Evolutionary conservation across 2,888 invertebrate genomes (phyloP).

Genomic region (Parelbella ahira): DNA sequence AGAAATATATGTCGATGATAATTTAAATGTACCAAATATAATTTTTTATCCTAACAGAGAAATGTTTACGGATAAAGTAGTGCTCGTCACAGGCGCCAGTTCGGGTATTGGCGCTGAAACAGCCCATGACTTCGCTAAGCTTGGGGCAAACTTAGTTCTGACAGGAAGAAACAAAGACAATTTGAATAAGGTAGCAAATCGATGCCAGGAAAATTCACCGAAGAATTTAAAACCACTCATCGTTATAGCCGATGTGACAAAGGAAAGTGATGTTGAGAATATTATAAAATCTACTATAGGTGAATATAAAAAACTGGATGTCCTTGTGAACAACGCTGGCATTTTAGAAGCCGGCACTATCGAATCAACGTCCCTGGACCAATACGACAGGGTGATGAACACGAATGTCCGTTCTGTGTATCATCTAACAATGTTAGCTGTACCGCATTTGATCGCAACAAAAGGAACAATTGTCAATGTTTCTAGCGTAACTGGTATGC

Average conservation of each 20-base stretch:
- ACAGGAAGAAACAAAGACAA: constrained; percentile 86
- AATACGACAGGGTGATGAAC: constrained; percentile 93
- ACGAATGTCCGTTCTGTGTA: constrained; percentile 90
- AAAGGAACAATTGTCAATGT: constrained; percentile 95
- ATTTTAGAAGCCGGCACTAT: constrained; percentile 88
- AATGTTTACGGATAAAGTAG: constrained; percentile 81
- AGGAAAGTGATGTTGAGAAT: constrained; percentile 83
- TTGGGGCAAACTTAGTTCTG: constrained; percentile 82
- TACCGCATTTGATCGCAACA: constrained; percentile 88
- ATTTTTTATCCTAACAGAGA: too few relatives aligned
- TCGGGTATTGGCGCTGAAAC: constrained; percentile 88
- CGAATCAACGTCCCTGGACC: constrained; percentile 89
- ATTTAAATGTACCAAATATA: too few relatives aligned
- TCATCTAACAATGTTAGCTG: constrained; percentile 89
- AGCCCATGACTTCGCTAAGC: constrained; percentile 83
- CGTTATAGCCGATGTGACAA: constrained; percentile 83
- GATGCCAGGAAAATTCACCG: constrained; percentile 72
- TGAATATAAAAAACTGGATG: constrained; percentile 85
- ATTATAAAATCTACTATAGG: constrained; percentile 84
- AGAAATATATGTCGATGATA: too few relatives aligned
- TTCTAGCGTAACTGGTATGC: constrained; percentile 93
- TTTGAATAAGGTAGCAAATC: constrained; percentile 80
- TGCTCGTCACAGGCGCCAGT: constrained; percentile 85
- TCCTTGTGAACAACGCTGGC: constrained; percentile 94
- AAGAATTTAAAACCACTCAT: constrained; percentile 69